Conservation (phyloP, 2,888 invertebrate species). For the Hydriomena furcata region DNA sequence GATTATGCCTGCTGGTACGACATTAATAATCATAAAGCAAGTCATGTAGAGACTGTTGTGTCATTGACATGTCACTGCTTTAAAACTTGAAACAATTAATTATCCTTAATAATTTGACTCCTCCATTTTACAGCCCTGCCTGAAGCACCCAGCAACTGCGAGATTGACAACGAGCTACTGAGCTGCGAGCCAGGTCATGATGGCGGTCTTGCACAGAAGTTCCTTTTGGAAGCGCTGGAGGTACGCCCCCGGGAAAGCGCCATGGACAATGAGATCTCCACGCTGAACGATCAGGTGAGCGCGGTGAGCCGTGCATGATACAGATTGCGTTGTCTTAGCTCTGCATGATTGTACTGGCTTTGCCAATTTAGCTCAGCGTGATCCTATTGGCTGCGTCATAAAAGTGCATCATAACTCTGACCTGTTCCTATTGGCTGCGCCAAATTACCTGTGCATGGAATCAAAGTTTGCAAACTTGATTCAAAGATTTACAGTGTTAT, state of each 20-base stretch:
- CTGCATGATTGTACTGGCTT: conserved; percentile 6
- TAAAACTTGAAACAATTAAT: too few species aligned
- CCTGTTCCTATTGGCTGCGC: background rate
- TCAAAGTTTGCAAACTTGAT: background rate
- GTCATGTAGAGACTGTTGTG: too few species aligned
- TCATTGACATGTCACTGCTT: too few species aligned
- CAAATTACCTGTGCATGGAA: background rate
- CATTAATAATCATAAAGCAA: background rate
- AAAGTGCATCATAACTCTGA: too few species aligned
- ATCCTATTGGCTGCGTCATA: background rate
- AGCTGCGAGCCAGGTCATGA: conserved; percentile 91
- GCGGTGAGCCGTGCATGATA: conserved; percentile 42
- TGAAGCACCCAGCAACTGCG: conserved; percentile 89
- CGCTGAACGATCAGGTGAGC: conserved; percentile 86
- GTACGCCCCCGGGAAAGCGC: conserved; percentile 80
- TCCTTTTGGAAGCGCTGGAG: conserved; percentile 90
- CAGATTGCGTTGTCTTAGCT: background rate
- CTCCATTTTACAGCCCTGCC: conserved; percentile 82
- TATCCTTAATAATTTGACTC: too few species aligned
- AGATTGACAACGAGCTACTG: conserved; percentile 87
- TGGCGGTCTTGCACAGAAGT: conserved; percentile 92
- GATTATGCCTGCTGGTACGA: conserved; percentile 90
- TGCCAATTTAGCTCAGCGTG: background rate
- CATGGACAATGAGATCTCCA: conserved; percentile 84
- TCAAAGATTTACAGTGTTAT: background rate